These are phyloP conservation scores for Agrilus cyanescens DNA, from an alignment of 2,888 invertebrate species.

Conservation along the genomic window DNA sequence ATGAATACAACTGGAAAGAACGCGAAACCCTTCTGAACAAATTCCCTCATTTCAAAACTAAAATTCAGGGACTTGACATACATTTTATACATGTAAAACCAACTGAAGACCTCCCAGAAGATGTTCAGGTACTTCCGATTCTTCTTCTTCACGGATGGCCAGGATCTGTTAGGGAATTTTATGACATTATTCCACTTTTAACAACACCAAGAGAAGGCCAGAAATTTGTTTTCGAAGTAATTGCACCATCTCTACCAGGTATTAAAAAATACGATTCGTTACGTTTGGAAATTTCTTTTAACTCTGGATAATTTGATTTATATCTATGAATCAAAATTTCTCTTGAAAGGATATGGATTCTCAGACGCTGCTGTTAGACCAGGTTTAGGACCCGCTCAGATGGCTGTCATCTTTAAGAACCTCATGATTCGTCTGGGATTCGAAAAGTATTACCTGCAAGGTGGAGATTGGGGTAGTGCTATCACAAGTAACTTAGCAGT, in stretches of 20 bases:
- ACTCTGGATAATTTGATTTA: too few species aligned
- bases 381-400: constrained; percentile 47
- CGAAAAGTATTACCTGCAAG: constrained; percentile 55
- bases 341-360: constrained; percentile 32
- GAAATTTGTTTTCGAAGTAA: constrained; percentile 54
- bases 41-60: constrained; percentile 57
- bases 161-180: constrained; percentile 74
- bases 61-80: constrained; percentile 57
- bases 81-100: constrained; percentile 59
- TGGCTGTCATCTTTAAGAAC: constrained; percentile 47
- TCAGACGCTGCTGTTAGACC: constrained; percentile 44
- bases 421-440: constrained; percentile 60
- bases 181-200: constrained; percentile 59
- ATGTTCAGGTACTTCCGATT: constrained; percentile 45
- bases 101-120: constrained; percentile 15
- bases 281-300: too few species aligned
- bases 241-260: constrained; percentile 44
- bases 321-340: too few species aligned
- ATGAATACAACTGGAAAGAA: constrained; percentile 54
- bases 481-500: constrained; percentile 49
- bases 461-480: constrained; percentile 70
- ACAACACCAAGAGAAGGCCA: constrained; percentile 38
- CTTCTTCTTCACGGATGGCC: constrained; percentile 83
- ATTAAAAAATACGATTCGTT: constrained; percentile 22
- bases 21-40: constrained; percentile 50